phyloP scores from a whole-genome alignment of 2,888 invertebrate genomes.

The Eristalinus sepulchralis region DNA sequence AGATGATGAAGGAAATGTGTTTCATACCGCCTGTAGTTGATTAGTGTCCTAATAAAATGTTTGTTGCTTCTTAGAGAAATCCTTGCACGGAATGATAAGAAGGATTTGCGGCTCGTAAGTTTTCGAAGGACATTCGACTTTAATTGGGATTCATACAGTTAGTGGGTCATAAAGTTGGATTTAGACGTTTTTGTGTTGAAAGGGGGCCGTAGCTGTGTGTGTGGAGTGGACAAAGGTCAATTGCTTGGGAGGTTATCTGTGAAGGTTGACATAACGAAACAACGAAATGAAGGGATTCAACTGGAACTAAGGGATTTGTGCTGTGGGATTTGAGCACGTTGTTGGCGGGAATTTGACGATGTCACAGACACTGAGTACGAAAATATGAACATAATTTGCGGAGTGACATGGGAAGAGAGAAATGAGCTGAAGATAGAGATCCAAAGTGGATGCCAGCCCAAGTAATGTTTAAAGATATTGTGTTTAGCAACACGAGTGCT shows the following conservation, averaged over 20 bases:
- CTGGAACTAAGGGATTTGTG: no score
- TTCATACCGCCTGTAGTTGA: background rate
- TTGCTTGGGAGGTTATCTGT: background rate
- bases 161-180: background rate
- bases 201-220: background rate
- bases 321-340: no score
- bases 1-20: background rate
- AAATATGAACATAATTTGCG: no score
- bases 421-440: no score
- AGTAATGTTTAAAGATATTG: no score
- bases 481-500: no score
- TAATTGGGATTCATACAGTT: background rate
- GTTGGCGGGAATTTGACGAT: no score
- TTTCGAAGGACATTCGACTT: background rate
- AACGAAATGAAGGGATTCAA: no score
- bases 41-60: background rate
- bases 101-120: background rate
- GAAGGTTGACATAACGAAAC: background rate
- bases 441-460: no score
- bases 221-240: background rate
- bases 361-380: no score
- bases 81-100: background rate
- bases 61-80: background rate
- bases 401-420: no score
- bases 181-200: background rate